Evolutionary conservation across 2,113 vertebrate species (phyloP).

Genomic region (Bujurquina vittata): DNA sequence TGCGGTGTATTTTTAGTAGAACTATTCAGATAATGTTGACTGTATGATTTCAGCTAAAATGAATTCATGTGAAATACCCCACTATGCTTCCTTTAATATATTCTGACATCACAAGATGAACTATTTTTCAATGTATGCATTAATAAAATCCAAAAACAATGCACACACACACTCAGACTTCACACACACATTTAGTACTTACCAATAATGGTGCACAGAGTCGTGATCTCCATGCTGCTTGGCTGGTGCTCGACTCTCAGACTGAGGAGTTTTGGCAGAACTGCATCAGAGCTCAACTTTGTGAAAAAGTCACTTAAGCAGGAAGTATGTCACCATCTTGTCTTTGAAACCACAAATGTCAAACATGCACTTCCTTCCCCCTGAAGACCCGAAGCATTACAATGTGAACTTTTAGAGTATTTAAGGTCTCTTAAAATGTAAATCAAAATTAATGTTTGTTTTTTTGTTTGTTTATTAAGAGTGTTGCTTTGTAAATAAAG

Average conservation of each 20-base stretch:
- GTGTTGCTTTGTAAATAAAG: not conserved
- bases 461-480: not conserved
- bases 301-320: not conserved
- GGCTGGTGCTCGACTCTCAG: not conserved
- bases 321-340: not conserved
- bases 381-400: accelerated
- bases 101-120: no score
- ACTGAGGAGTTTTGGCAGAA: not conserved
- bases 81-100: no score
- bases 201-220: not conserved
- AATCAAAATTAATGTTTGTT: not conserved
- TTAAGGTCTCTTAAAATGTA: not conserved
- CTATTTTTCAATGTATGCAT: no score
- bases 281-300: no score
- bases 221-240: not conserved
- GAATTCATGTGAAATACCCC: no score
- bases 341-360: accelerated
- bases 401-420: not conserved
- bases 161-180: no score
- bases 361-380: not conserved
- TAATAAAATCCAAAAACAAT: no score
- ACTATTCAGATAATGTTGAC: no score
- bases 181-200: not conserved
- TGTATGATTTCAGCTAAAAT: no score
- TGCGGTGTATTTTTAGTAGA: no score